These are phyloP conservation scores for Eupithecia pulchellata DNA, from an alignment of 2,888 invertebrate genomes.

Conservation along the genomic window DNA sequence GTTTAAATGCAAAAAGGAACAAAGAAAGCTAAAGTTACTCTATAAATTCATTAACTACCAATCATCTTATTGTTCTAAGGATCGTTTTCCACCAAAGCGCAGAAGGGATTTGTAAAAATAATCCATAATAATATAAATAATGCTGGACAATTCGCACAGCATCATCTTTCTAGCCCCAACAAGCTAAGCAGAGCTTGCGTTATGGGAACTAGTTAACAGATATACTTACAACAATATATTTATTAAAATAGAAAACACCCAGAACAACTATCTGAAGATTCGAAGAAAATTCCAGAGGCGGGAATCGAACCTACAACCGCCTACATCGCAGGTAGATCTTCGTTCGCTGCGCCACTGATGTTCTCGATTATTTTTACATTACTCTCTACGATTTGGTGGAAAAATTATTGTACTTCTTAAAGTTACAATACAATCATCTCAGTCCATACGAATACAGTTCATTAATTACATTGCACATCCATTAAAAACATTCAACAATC, in stretches of 20 bases:
- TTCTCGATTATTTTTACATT: not conserved
- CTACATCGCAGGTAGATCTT: not conserved
- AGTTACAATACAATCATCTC: conserved; percentile 19
- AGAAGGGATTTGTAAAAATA: not conserved
- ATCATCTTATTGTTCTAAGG: conserved; percentile 49
- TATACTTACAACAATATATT: not conserved
- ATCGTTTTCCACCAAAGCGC: not conserved
- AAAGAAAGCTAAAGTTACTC: conserved; percentile 51
- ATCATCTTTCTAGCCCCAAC: not conserved
- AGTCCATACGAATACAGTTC: conserved; percentile 20
- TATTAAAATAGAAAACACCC: not conserved
- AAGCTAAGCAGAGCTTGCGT: not conserved
- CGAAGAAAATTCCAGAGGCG: no score
- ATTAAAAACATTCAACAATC: conserved; percentile 39
- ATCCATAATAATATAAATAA: not conserved
- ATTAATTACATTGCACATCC: conserved; percentile 17
- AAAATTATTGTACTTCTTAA: conserved; percentile 61
- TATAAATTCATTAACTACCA: conserved; percentile 54
- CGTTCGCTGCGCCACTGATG: not conserved
- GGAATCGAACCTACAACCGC: not conserved
- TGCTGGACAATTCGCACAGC: not conserved
- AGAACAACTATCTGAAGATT: not conserved
- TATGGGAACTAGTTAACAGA: not conserved
- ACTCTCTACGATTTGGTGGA: not conserved
- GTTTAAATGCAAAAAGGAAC: conserved; percentile 76